Percentiles rank a stretch among this genome's conserved stretches.
phyloP scores from a whole-genome alignment of 2,888 invertebrate species.

The Zaprionus bogoriensis region DNA sequence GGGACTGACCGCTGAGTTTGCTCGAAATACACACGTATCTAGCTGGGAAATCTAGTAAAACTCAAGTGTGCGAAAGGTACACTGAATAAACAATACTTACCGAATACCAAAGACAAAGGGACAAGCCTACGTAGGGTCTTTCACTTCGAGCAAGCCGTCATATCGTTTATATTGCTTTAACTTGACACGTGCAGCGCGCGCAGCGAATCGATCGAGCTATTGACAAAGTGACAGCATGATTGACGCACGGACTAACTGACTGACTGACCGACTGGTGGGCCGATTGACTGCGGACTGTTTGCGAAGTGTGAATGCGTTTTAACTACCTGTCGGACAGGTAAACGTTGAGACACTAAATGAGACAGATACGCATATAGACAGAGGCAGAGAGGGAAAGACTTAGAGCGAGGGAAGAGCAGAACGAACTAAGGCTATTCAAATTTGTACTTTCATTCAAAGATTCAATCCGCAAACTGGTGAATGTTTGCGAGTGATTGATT shows the following conservation, averaged over 20 bases:
- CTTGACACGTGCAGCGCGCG: conserved; percentile 57
- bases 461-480: conserved; percentile 56
- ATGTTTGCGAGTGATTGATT: conserved; percentile 63
- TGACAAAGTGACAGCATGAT: conserved; percentile 33
- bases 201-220: conserved; percentile 36
- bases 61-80: conserved; percentile 49
- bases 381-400: background rate
- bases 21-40: conserved; percentile 24
- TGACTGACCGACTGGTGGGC: conserved; percentile 12
- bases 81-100: no score
- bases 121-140: conserved; percentile 16
- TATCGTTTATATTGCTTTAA: conserved; percentile 36
- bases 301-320: conserved; percentile 53
- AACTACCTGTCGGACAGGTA: conserved; percentile 52
- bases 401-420: background rate
- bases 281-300: conserved; percentile 22
- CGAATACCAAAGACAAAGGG: conserved; percentile 25
- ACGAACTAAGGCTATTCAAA: conserved; percentile 57
- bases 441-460: conserved; percentile 64
- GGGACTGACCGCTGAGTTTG: conserved; percentile 46
- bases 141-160: conserved; percentile 11
- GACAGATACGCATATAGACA: no score
- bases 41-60: conserved; percentile 38
- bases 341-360: conserved; percentile 8
- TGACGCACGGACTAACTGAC: conserved; percentile 24